These are phyloP conservation scores for Stegastes partitus DNA, from an alignment of 2,113 vertebrate genomes.

Conservation along the genomic window DNA sequence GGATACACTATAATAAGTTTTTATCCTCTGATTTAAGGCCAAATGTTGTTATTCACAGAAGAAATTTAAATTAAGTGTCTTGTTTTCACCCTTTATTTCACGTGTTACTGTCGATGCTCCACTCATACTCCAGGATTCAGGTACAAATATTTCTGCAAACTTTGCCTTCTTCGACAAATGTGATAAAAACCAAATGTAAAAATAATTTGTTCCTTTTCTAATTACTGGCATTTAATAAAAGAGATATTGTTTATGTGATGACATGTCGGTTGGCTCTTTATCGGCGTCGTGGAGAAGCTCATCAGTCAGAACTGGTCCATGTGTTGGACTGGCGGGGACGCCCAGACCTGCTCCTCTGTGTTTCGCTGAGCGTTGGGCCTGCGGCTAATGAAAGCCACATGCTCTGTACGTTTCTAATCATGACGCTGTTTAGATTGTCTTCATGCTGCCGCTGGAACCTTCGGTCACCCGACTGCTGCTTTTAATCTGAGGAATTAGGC, in stretches of 20 bases:
- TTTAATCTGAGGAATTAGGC: slow-evolving; percentile 80
- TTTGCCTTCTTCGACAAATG: too few relatives aligned
- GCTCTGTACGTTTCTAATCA: slow-evolving; percentile 71
- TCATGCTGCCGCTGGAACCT: slow-evolving; percentile 66
- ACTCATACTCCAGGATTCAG: not conserved
- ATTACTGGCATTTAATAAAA: slow-evolving; percentile 57
- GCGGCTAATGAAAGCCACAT: slow-evolving; percentile 79
- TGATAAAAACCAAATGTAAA: not conserved
- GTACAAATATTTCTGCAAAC: not conserved
- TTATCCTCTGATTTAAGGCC: too few relatives aligned
- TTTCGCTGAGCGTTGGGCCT: slow-evolving; percentile 63
- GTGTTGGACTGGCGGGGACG: slow-evolving; percentile 67
- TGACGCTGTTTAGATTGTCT: slow-evolving; percentile 76
- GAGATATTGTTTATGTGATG: slow-evolving; percentile 25
- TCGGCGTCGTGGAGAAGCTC: slow-evolving; percentile 35
- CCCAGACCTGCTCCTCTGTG: slow-evolving; percentile 41
- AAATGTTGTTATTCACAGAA: too few relatives aligned
- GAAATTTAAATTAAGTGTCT: not conserved
- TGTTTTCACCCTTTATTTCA: slow-evolving; percentile 9
- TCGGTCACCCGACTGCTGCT: slow-evolving; percentile 73
- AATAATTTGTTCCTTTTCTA: not conserved
- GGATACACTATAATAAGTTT: too few relatives aligned
- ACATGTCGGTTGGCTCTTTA: slow-evolving; percentile 38
- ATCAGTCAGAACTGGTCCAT: slow-evolving; percentile 35
- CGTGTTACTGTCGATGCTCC: not conserved